These are phyloP conservation scores for Harpalus rufipes DNA, from an alignment of 2,888 invertebrate species.

Conservation along the genomic window DNA sequence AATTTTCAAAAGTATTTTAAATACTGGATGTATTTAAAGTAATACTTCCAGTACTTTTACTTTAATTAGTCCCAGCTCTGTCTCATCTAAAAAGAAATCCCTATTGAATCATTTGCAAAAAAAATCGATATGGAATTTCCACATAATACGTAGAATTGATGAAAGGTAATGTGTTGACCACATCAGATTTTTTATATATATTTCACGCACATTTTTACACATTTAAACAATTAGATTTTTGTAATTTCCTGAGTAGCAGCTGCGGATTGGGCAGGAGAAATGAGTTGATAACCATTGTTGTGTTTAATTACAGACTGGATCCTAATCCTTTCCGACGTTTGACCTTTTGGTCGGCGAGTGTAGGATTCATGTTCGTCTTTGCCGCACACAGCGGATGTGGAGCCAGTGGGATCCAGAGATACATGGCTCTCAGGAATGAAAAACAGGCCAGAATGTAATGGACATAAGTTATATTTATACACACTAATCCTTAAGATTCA, in stretches of 20 bases:
- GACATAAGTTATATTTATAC: neutral
- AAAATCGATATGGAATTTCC: too few relatives aligned
- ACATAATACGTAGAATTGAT: too few relatives aligned
- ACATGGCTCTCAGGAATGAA: constrained; percentile 37
- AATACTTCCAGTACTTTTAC: too few relatives aligned
- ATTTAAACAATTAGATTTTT: neutral
- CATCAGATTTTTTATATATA: neutral
- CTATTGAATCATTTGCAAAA: too few relatives aligned
- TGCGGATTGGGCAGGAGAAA: neutral
- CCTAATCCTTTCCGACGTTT: constrained; percentile 48
- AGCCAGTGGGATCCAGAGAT: constrained; percentile 30
- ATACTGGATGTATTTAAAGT: too few relatives aligned
- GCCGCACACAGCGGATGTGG: constrained; percentile 35
- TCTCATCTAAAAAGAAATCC: too few relatives aligned
- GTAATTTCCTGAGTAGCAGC: neutral
- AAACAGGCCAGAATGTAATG: constrained; percentile 54
- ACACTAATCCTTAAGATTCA: neutral
- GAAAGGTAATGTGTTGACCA: too few relatives aligned
- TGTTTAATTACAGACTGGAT: constrained; percentile 40
- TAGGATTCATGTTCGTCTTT: constrained; percentile 29
- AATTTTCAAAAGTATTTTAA: too few relatives aligned
- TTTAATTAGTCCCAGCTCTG: too few relatives aligned
- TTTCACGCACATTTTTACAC: neutral
- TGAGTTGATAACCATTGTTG: neutral
- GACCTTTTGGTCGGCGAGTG: constrained; percentile 27